Evolutionary conservation across 2,797 vertebrate genomes (phyloP), one percentile per base, ranked within the genome.

Genomic region (Peromyscus melanophrys): DNA sequence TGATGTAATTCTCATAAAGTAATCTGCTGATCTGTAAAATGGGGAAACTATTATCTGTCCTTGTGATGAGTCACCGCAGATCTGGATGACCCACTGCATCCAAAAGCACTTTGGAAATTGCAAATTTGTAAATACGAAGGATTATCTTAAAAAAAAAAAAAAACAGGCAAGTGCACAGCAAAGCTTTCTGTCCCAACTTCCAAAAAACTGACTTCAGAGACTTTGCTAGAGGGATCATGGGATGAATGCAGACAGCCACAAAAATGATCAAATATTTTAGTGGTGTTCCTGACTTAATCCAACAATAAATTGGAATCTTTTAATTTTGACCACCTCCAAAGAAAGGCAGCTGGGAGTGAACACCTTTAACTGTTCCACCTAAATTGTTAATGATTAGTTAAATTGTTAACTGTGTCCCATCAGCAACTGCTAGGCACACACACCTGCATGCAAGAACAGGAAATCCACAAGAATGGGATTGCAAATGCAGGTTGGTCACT

Each of bases 61-160:
- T 83, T 37, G 34, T 16, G 65, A 61, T 23, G 57, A 65, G 84
- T 92, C 86, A 37, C 27, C n/a, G 5, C 43, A 43, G 89, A 25
- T 40, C 85, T 55, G 34, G 78, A 83, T 89, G 92, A 94, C 71
- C 87, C 43, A 57, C 3, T 40, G 40, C 65, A 10, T 84, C 80
- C n/a, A 80, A 93, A 94, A 95, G 37, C 90, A 94, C 82, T 88
- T 94, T 93, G 93, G 94, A 92, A 94, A 96, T 86, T 67, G 4
- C 49, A 77, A 67, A 95, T 89, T 90, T 89, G 55, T 43, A 96
- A 91, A 92, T 78, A 81, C 31, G 4, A 95, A 69, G 69, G 86
- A 94, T 94, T 96, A 77, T 92, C 57, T 89, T 84, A 59, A 59
- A 81, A 78, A n/a, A 55, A 19, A 77, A 49, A 77, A 73, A 23